Percentiles rank a stretch among this genome's conserved stretches.
Conservation (phyloP, 2,888 invertebrate genomes). For the Halocaridina rubra region DNA sequence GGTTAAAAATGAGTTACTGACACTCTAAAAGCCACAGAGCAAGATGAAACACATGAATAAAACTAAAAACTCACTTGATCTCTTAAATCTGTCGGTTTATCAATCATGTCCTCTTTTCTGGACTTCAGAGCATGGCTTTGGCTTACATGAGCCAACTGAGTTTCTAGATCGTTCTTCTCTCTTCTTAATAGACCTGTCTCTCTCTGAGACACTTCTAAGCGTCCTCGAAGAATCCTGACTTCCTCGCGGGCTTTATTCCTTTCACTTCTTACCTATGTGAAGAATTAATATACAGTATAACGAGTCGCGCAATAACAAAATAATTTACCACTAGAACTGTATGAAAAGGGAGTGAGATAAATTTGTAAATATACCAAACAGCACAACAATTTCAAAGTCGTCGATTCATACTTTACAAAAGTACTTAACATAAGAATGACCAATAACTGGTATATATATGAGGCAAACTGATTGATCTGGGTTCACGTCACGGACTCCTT, state of each 20-base stretch:
- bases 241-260: constrained; percentile 93
- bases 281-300: neutral
- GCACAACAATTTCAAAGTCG: no score
- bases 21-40: no score
- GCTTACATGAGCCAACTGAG: constrained; percentile 34
- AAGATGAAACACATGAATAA: no score
- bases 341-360: no score
- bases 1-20: neutral
- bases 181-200: constrained; percentile 77
- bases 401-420: no score
- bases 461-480: no score
- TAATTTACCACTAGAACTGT: neutral
- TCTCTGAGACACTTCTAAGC: constrained; percentile 82
- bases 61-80: constrained; percentile 32
- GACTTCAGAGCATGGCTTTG: neutral
- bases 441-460: no score
- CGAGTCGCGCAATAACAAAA: neutral
- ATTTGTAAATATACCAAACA: no score
- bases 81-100: constrained; percentile 27
- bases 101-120: constrained; percentile 22
- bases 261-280: constrained; percentile 81
- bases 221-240: constrained; percentile 82
- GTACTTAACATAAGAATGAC: no score
- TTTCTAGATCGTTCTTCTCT: constrained; percentile 55
- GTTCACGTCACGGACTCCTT: no score